These are phyloP conservation scores for Sebastes taczanowskii DNA, from an alignment of 2,797 vertebrate genomes.

Conservation along the genomic window DNA sequence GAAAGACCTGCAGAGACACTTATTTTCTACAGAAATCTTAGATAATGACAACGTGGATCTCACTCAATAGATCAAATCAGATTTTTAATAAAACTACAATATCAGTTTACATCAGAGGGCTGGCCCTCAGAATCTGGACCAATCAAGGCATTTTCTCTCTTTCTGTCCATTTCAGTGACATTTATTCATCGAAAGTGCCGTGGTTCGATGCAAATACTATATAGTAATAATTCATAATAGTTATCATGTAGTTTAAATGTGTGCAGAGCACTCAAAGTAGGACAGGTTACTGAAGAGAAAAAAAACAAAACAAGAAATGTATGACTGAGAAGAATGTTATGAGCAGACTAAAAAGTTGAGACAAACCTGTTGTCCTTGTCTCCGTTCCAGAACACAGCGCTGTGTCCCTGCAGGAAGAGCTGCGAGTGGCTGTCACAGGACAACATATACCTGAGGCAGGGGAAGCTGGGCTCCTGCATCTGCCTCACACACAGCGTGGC, in stretches of 20 bases:
- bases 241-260: background rate
- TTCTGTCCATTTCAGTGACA: background rate
- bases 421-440: slow-evolving; percentile 86
- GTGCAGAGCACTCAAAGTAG: background rate
- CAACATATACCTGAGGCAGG: slow-evolving; percentile 89
- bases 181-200: background rate
- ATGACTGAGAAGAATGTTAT: background rate
- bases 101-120: background rate
- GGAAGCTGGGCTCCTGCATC: slow-evolving; percentile 95
- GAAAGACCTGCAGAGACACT: background rate
- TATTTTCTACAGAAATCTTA: background rate
- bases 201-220: background rate
- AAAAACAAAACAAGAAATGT: background rate
- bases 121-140: background rate
- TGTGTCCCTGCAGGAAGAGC: slow-evolving; percentile 92
- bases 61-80: background rate
- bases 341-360: background rate
- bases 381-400: slow-evolving; percentile 92
- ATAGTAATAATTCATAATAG: background rate
- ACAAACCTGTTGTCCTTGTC: slow-evolving; percentile 88
- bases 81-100: background rate
- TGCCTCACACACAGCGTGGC: slow-evolving; percentile 87
- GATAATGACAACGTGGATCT: background rate
- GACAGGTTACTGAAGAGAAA: background rate
- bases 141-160: background rate